Evolutionary conservation across 2,797 vertebrate species (phyloP), one percentile per base, ranked within the genome.

Genomic region (Benthosema pterotum): DNA sequence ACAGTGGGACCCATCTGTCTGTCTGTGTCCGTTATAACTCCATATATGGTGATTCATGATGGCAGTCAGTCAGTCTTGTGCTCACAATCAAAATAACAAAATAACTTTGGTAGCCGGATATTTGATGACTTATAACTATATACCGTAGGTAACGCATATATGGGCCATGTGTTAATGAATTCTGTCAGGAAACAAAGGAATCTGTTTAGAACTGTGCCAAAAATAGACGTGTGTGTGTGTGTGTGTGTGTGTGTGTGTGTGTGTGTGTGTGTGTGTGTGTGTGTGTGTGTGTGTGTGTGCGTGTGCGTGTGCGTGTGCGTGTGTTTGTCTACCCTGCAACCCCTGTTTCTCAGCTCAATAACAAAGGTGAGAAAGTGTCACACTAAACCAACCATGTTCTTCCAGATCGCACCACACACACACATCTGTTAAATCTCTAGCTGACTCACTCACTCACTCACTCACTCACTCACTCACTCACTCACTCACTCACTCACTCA

Each of bases 301-400:
- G 28, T 32, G 28, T 8, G 28, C 8, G 28, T 8, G 28, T 32
- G 28, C 3, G 28, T 8, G 28, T 32, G 28, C 3, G 28, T 32
- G 28, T 32, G 28, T 1, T 6, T 32, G 56, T 66, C 43, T 52
- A 68, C 59, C 67, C 63, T 65, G 70, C 16, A 64, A 77, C n/a
- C n/a, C n/a, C n/a, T 68, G 46, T 19, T 77, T 80, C 66, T 51
- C 67, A 72, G 57, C 60, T 71, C 57, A 55, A 51, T 67, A 59
- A 77, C 70, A 74, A 42, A 65, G 25, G 52, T 67, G 60, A 60
- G 19, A 82, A 67, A 62, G 57, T 71, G 65, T 75, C 69, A 82
- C 69, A 67, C 58, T 67, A 57, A 68, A 61, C 72, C 58, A 22
- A 61, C 72, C 58, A 22, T 60, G 59, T 47, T 60, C 38, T 60